Evolutionary conservation across 2,888 invertebrate genomes (phyloP), one percentile per base, ranked within the genome.

Genomic region (Thereva unica): DNA sequence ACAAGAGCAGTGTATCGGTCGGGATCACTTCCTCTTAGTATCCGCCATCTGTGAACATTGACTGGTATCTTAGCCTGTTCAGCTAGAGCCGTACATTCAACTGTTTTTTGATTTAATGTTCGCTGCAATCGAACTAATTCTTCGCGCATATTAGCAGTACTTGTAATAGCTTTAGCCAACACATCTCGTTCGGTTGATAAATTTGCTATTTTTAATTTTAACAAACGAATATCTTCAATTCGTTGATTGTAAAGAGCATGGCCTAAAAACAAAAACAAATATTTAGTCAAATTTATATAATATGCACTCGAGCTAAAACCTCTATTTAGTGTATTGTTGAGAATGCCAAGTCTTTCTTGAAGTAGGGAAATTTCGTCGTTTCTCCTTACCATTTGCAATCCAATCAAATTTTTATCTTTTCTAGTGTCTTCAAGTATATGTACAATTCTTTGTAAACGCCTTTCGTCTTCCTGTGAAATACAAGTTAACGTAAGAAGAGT

Each of bases 31-130:
- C 93, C 94, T 84, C 92, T 90, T 59, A 96, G 83, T 78, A 93
- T 90, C 71, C 96, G 84, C 96, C 96, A 97, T 70, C 95, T 82
- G 78, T 97, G 96, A 72, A 96, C 88, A 80, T 95, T 95, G 73
- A 94, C 85, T 0, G 96, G 96, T 71, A 91, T 93, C 78, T 92
- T 90, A 69, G 95, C 82, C 72, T 95, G 95, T 73, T 95, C 92
- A 76, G 93, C 92, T 9, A 95, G 82, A 1, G 95, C 92, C 38
- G 91, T 87, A 71, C 91, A 91, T 71, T 92, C 89, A 10, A 95
- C 84, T 49, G 91, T 84, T 78, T 94, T 93, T 68, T 88, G 86
- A 2, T 91, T 88, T 53, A 96, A 80, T 76, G 92, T 90, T 50
- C 93, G 84, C 78, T 96, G 92, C 70, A 95, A 71, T 42, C 80